Conservation (phyloP, 2,113 vertebrate genomes). For the Crotalus helleri region DNA sequence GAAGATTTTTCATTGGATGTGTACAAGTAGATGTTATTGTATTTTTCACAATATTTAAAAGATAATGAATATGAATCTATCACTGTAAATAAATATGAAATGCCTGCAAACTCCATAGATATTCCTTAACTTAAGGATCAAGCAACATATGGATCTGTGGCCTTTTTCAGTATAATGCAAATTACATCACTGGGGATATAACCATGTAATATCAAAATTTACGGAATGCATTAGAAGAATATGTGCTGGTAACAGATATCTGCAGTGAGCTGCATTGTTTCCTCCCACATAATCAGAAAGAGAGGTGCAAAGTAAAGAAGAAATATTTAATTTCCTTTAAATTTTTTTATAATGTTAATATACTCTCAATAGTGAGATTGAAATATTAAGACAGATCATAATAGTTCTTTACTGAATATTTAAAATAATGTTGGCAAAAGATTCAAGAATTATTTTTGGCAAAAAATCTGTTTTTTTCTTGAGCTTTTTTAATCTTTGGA, state of each 20-base stretch:
- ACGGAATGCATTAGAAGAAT: neutral
- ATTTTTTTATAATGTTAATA: neutral
- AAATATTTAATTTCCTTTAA: neutral
- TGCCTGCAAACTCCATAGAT: conserved; percentile 44
- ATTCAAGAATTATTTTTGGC: neutral
- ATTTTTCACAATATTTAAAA: conserved; percentile 42
- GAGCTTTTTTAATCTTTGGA: neutral
- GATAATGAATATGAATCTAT: conserved; percentile 56
- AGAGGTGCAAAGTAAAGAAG: neutral
- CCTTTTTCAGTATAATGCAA: conserved; percentile 16
- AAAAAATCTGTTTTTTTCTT: neutral
- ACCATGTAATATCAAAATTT: neutral
- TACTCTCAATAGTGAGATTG: neutral
- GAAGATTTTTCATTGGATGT: conserved; percentile 12
- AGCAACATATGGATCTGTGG: conserved; percentile 28
- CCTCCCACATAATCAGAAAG: neutral
- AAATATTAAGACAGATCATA: neutral
- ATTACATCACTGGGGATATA: conserved; percentile 3
- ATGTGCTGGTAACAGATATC: neutral
- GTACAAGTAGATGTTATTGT: conserved; percentile 40
- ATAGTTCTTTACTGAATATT: neutral
- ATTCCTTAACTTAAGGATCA: conserved; percentile 48
- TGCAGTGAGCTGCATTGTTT: neutral
- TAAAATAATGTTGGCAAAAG: neutral
- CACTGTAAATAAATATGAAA: conserved; percentile 43